These are phyloP conservation scores for Scyliorhinus canicula DNA, from an alignment of 2,797 vertebrate genomes.

Conservation along the genomic window DNA sequence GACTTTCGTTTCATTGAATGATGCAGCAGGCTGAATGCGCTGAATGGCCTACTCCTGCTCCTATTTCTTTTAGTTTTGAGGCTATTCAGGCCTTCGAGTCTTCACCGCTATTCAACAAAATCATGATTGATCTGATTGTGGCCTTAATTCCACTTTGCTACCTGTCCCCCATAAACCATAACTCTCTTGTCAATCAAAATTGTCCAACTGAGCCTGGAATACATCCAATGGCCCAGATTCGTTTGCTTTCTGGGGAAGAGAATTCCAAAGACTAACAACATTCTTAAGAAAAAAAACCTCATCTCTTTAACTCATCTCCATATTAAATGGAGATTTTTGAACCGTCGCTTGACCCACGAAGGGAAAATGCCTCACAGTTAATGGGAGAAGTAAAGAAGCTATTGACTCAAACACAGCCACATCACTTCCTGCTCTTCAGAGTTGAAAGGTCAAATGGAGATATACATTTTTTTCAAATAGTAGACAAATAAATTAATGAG, in stretches of 20 bases:
- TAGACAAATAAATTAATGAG: background rate
- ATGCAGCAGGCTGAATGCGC: no score
- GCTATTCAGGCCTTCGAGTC: no score
- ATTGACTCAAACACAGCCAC: background rate
- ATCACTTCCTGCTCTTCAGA: background rate
- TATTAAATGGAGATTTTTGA: no score
- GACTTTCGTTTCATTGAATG: no score
- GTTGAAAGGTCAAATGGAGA: background rate
- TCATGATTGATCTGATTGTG: no score
- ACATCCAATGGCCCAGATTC: background rate
- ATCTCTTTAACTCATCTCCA: no score
- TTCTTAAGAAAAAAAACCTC: background rate
- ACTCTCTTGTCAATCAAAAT: no score
- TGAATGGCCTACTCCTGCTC: no score
- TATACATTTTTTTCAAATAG: background rate
- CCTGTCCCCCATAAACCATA: background rate
- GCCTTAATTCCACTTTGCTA: background rate
- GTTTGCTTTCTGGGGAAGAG: background rate
- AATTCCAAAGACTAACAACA: background rate
- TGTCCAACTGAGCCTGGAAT: background rate
- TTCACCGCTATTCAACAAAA: no score
- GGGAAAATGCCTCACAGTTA: background rate
- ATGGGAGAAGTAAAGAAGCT: background rate
- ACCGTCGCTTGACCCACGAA: no score
- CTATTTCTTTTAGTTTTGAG: no score